Conservation (phyloP, 2,888 invertebrate genomes). For the Limnephilus lunatus region DNA sequence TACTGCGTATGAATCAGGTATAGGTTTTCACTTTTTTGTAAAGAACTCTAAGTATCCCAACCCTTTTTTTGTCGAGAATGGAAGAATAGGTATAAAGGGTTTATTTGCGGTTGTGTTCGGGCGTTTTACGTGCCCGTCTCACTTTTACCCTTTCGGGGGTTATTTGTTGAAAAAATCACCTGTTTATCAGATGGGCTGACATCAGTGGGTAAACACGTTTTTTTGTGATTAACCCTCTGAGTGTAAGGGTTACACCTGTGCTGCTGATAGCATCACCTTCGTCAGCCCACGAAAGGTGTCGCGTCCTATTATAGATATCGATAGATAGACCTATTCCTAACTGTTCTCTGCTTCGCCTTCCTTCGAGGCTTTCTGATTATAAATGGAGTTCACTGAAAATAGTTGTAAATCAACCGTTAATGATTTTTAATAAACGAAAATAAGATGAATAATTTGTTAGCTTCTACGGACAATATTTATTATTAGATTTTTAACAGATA, state of each 20-base stretch:
- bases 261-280: slow-evolving; percentile 53
- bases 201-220: slow-evolving; percentile 61
- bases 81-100: slow-evolving; percentile 59
- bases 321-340: slow-evolving; percentile 3
- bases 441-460: not conserved
- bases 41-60: slow-evolving; percentile 53
- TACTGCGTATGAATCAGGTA: slow-evolving; percentile 57
- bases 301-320: slow-evolving; percentile 20
- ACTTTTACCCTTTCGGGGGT: slow-evolving; percentile 55
- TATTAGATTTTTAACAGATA: no score
- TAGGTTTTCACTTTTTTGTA: slow-evolving; percentile 61
- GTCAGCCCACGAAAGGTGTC: slow-evolving; percentile 49
- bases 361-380: not conserved
- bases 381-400: not conserved
- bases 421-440: not conserved
- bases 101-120: slow-evolving; percentile 55
- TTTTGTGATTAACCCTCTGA: slow-evolving; percentile 54
- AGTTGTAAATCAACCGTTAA: not conserved
- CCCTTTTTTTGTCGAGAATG: slow-evolving; percentile 60
- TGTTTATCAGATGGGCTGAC: slow-evolving; percentile 63
- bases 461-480: no score
- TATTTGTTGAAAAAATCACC: slow-evolving; percentile 61
- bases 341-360: slow-evolving; percentile 14
- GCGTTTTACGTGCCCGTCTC: slow-evolving; percentile 46
- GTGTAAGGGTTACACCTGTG: slow-evolving; percentile 57